Percentiles rank a stretch among this genome's conserved stretches.
Conservation (phyloP, 2,888 invertebrate species). For the Athalia rosae region DNA sequence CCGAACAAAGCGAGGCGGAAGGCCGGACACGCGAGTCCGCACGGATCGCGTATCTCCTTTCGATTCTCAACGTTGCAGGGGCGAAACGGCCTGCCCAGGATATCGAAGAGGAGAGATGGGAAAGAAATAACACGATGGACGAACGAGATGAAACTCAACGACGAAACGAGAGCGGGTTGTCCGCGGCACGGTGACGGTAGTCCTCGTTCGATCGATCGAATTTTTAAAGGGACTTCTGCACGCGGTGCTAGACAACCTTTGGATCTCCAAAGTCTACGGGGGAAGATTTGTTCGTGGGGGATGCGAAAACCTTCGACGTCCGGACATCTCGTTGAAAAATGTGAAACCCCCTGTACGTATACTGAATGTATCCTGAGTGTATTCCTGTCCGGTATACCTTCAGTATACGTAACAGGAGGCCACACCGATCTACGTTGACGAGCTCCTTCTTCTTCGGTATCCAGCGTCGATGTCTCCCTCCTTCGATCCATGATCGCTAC, state of each 20-base stretch:
- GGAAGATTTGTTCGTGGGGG: neutral
- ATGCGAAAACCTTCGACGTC: neutral
- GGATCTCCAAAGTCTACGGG: conserved; percentile 38
- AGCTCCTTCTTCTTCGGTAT: conserved; percentile 30
- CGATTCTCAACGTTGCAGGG: neutral
- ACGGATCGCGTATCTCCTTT: neutral
- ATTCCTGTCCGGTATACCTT: conserved; percentile 99
- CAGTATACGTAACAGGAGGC: conserved; percentile 99
- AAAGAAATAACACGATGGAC: neutral
- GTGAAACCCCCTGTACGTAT: conserved; percentile 97
- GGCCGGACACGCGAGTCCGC: neutral
- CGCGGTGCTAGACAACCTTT: conserved; percentile 55
- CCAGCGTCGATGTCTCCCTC: conserved; percentile 12
- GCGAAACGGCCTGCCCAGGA: neutral
- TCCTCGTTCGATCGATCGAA: conserved; percentile 44
- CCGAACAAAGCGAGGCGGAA: neutral
- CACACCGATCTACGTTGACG: conserved; percentile 81
- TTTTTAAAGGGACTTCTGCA: conserved; percentile 52
- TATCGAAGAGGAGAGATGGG: neutral
- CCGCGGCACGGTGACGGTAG: conserved; percentile 53
- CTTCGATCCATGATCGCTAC: neutral
- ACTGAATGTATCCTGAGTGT: conserved; percentile 99
- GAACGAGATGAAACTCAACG: neutral
- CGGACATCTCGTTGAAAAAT: conserved; percentile 69
- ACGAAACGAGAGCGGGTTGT: conserved; percentile 45